phyloP scores from a whole-genome alignment of 2,888 invertebrate genomes.

The Platypus cylindrus region DNA sequence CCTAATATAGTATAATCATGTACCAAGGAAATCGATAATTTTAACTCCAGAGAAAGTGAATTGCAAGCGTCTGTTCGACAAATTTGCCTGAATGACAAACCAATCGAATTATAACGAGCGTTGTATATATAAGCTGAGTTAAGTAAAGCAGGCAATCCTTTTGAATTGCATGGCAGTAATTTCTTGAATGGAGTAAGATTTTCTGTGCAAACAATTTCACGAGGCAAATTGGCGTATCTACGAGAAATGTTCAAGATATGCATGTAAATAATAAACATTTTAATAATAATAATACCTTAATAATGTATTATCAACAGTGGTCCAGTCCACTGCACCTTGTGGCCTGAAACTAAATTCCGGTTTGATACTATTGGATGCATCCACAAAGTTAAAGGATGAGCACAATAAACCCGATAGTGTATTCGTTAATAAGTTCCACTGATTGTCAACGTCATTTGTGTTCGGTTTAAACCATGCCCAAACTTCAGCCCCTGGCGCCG shows the following conservation, averaged over 20 bases:
- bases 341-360: conserved; percentile 79
- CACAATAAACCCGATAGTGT: conserved; percentile 91
- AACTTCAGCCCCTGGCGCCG: conserved; percentile 87
- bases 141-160: conserved; percentile 75
- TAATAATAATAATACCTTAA: conserved; percentile 18
- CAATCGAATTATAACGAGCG: conserved; percentile 84
- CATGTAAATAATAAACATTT: too few relatives aligned
- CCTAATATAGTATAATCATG: conserved; percentile 64
- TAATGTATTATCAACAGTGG: conserved; percentile 34
- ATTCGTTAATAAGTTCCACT: conserved; percentile 82
- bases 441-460: conserved; percentile 56
- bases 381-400: conserved; percentile 90
- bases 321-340: conserved; percentile 42
- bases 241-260: conserved; percentile 7
- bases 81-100: conserved; percentile 69
- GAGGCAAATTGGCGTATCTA: conserved; percentile 80
- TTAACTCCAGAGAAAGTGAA: conserved; percentile 60
- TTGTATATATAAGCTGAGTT: conserved; percentile 87
- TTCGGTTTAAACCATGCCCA: conserved; percentile 80
- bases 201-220: conserved; percentile 97
- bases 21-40: conserved; percentile 75
- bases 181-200: conserved; percentile 99
- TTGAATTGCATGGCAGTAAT: conserved; percentile 87
- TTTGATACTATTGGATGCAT: conserved; percentile 66
- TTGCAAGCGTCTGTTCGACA: conserved; percentile 45